A percentile compares a stretch with the other conserved stretches of the same genome.
Conservation (phyloP, 2,797 vertebrate genomes). For the Threskiornis aethiopicus region DNA sequence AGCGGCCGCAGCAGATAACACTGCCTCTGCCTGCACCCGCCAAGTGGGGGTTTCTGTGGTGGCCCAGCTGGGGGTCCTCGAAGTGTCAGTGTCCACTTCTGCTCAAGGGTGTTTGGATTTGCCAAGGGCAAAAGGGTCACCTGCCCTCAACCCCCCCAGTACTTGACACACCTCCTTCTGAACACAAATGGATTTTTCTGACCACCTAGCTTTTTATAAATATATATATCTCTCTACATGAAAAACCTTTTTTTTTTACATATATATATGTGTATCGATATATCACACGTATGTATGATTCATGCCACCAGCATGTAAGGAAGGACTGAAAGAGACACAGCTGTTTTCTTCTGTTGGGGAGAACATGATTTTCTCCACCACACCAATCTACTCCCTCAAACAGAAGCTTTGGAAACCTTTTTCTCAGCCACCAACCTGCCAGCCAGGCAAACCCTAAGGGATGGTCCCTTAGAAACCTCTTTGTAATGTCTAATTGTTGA, state of each 20-base stretch:
- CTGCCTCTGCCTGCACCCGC: not conserved
- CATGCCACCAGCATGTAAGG: not conserved
- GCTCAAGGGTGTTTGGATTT: not conserved
- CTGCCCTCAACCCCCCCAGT: not conserved
- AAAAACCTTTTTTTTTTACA: not conserved
- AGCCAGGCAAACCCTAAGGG: not conserved
- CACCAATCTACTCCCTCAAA: not conserved
- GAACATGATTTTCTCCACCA: not conserved
- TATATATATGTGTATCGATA: not conserved
- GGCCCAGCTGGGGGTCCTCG: too few species aligned
- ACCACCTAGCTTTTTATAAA: not conserved
- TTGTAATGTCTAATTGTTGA: not conserved
- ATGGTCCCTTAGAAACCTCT: not conserved
- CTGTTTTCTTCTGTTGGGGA: accelerated
- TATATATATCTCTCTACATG: too few species aligned
- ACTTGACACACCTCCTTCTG: not conserved
- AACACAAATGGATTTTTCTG: not conserved
- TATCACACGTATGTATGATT: not conserved
- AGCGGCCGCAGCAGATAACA: accelerated
- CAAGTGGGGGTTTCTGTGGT: not conserved
- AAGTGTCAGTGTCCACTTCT: not conserved
- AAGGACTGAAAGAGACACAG: not conserved
- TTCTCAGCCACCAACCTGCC: not conserved
- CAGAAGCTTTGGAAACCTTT: not conserved
- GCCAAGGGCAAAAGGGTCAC: not conserved